Percentiles rank a stretch among this genome's conserved stretches.
These are phyloP conservation scores for Drosophila teissieri DNA, from an alignment of 1,140 invertebrate genomes.

Conservation along the genomic window DNA sequence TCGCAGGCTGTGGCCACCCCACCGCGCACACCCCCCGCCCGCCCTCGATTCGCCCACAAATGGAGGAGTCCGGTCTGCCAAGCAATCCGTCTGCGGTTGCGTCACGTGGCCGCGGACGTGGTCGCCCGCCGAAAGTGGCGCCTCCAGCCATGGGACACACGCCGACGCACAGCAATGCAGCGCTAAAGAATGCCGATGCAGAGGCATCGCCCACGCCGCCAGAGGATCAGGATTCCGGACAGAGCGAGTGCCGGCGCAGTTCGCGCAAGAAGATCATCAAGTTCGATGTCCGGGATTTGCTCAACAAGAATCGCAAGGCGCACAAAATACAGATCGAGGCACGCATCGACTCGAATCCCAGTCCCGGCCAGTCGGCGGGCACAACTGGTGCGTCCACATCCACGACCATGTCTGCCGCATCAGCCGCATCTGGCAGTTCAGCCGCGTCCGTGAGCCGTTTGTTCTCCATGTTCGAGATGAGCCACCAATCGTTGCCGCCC, in stretches of 20 bases:
- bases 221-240: conserved; percentile 4
- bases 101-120: conserved; percentile 43
- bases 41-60: background rate
- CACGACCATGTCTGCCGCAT: background rate
- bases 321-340: conserved; percentile 78
- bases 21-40: too few relatives aligned
- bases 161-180: background rate
- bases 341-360: conserved; percentile 69
- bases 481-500: conserved; percentile 9
- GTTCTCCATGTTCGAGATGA: conserved; percentile 48
- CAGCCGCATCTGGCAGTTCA: background rate
- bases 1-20: too few relatives aligned
- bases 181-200: background rate
- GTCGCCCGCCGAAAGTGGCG: conserved; percentile 32
- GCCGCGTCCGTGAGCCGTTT: conserved; percentile 18
- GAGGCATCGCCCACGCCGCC: conserved; percentile 5
- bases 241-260: conserved; percentile 69
- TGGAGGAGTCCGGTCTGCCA: conserved; percentile 13
- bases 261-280: conserved; percentile 77
- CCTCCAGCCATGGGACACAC: background rate
- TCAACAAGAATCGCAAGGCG: conserved; percentile 71
- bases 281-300: conserved; percentile 73
- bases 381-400: background rate
- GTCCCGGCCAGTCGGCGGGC: background rate
- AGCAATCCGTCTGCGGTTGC: conserved; percentile 1